phyloP scores from a whole-genome alignment of 2,888 invertebrate species.

The Drosophila kuntzei region DNA sequence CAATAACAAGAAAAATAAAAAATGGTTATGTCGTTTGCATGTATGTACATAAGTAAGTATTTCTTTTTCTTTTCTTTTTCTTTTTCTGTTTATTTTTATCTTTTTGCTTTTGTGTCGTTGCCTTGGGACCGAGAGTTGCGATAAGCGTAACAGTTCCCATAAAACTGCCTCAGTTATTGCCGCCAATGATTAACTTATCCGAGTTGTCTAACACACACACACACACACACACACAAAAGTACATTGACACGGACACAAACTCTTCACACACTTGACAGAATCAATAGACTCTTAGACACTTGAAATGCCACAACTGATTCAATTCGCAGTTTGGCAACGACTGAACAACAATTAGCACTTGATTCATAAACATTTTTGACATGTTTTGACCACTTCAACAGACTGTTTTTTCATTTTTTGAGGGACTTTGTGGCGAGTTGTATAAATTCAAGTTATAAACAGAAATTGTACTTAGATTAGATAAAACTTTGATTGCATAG shows the following conservation, averaged over 20 bases:
- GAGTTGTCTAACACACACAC: conserved; percentile 3
- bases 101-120: conserved; percentile 14
- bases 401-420: conserved; percentile 7
- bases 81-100: conserved; percentile 27
- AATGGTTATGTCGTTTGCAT: conserved; percentile 37
- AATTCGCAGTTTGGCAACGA: conserved; percentile 17
- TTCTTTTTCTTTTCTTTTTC: conserved; percentile 1
- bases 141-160: conserved; percentile 36
- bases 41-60: too few relatives aligned
- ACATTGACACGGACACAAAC: not conserved
- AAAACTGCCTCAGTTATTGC: conserved; percentile 11
- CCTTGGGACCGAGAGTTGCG: conserved; percentile 32
- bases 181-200: conserved; percentile 40
- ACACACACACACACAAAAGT: not conserved
- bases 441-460: conserved; percentile 28
- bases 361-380: conserved; percentile 26
- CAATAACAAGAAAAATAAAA: conserved; percentile 1
- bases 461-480: conserved; percentile 13
- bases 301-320: conserved; percentile 25
- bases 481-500: conserved; percentile 18
- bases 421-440: conserved; percentile 4
- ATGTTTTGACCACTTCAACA: conserved; percentile 22
- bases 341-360: conserved; percentile 44
- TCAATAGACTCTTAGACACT: conserved; percentile 12
- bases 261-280: conserved; percentile 3